phyloP scores from a whole-genome alignment of 2,888 invertebrate species.

The Resseliella maxima region DNA sequence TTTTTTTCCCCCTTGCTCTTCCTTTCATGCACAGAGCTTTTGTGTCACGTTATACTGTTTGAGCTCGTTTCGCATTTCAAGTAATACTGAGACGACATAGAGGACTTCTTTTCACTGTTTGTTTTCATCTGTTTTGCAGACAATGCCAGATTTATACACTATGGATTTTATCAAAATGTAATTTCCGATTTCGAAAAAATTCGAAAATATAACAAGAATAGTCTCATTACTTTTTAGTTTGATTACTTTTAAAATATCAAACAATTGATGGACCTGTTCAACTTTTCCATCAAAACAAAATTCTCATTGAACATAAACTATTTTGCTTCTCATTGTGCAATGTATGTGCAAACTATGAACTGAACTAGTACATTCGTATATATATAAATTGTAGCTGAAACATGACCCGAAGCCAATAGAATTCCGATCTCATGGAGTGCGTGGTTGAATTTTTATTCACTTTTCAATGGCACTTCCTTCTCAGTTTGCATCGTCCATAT shows the following conservation, averaged over 20 bases:
- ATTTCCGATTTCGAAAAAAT: too few relatives aligned
- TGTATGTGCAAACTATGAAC: background rate
- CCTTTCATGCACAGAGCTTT: background rate
- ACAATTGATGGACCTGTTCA: too few relatives aligned
- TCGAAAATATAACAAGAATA: too few relatives aligned
- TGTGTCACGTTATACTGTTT: constrained; percentile 3
- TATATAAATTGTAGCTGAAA: background rate
- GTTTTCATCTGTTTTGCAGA: background rate
- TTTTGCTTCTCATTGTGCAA: background rate
- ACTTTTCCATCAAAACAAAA: background rate
- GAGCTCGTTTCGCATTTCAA: constrained; percentile 9
- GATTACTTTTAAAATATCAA: too few relatives aligned
- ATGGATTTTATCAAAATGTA: background rate
- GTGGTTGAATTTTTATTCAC: constrained; percentile 34
- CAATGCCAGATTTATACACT: background rate
- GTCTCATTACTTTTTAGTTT: too few relatives aligned
- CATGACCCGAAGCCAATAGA: constrained; percentile 35
- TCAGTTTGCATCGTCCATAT: constrained; percentile 24
- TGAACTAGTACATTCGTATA: background rate
- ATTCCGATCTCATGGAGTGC: constrained; percentile 20
- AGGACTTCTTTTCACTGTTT: background rate
- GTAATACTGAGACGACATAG: background rate
- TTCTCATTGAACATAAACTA: background rate
- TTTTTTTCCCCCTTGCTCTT: background rate
- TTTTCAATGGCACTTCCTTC: background rate